phyloP scores from a whole-genome alignment of 2,797 vertebrate genomes.

The Myotis myotis region DNA sequence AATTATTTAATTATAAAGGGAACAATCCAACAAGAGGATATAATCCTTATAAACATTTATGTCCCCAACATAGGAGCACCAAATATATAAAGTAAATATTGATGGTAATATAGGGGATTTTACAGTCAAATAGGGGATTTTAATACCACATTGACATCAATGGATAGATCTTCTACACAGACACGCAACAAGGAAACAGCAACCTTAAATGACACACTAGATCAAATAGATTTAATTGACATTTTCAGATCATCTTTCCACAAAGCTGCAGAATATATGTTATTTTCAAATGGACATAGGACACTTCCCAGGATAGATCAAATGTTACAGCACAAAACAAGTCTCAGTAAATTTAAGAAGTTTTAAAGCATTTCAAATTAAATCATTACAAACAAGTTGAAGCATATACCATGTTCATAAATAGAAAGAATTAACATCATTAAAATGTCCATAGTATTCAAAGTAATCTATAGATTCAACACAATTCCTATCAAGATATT shows the following conservation, averaged over 20 bases:
- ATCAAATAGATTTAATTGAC: neutral
- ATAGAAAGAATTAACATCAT: neutral
- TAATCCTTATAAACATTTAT: neutral
- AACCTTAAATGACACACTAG: neutral
- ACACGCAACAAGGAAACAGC: neutral
- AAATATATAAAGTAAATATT: neutral
- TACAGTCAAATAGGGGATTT: neutral
- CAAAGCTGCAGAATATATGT: neutral
- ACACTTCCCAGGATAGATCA: neutral
- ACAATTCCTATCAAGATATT: neutral
- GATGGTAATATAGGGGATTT: neutral
- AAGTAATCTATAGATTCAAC: neutral
- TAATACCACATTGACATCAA: neutral
- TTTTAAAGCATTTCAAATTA: neutral
- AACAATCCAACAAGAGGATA: neutral
- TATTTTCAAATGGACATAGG: neutral
- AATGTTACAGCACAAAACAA: neutral
- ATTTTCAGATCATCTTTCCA: neutral
- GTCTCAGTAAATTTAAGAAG: neutral
- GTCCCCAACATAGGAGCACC: neutral
- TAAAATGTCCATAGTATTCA: neutral
- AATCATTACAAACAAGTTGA: neutral
- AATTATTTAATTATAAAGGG: neutral
- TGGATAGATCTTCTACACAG: neutral
- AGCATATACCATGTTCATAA: neutral